Evolutionary conservation across 2,113 vertebrate genomes (phyloP), one percentile per base, ranked within the genome.

Genomic region (Phycodurus eques): DNA sequence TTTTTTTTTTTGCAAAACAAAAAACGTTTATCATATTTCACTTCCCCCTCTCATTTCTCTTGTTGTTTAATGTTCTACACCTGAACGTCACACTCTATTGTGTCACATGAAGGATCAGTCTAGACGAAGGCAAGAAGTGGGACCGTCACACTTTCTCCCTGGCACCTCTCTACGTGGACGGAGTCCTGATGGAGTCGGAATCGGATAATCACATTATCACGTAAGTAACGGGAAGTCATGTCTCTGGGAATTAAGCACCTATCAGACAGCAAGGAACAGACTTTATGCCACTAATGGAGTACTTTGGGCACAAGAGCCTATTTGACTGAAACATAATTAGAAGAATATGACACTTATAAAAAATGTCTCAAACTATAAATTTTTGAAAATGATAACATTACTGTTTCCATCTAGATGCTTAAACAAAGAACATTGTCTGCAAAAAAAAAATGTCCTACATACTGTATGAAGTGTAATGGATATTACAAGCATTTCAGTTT

Each of bases 141-240:
- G 94, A 90, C 86, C 95, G 94, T 72, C 96, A 96, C 78, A 94
- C 93, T 77, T 99, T 99, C 89, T 97, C 97, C 43, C 90, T 95
- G 67, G 90, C 93, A 49, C 96, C 96, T 22, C 92, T 99, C 75
- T 98, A 96, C 91, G 96, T 98, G 77, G 97, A 99, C 17, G 97
- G 96, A 69, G 96, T 95, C 47, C 92, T 99, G 83, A 96, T 97
- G 89, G 95, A 98, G 74, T 95, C 95, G 7, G 96, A 96, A 68
- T 92, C 95, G 76, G 95, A 97, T 83, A 96, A 94, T 68, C 95
- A 96, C 80, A 96, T 99, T 85, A 96, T 99, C 93, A 99, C 96
- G 97, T 98, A 93, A 97, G 96, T 92, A 92, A 11, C 71, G 43
- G 64, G 68, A 27, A 39, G 43, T 47, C 11, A 13, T 27, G 27